A percentile compares a stretch with the other conserved stretches of the same genome.
Evolutionary conservation across 2,113 vertebrate genomes (phyloP).

Genomic region (Phyllopteryx taeniolatus): DNA sequence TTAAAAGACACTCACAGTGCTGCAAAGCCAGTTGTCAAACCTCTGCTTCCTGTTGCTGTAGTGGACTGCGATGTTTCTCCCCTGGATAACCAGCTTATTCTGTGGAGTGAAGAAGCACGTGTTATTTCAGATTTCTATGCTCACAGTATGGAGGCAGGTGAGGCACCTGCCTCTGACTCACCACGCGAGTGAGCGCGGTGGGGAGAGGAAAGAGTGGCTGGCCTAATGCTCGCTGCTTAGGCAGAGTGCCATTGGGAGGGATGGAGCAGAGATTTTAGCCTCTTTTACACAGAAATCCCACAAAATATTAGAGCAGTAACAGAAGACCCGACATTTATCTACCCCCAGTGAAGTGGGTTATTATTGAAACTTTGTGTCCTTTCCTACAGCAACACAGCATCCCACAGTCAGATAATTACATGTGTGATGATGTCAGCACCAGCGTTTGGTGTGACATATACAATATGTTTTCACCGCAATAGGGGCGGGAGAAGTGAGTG

Average conservation of each 20-base stretch:
- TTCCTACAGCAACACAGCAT: neutral
- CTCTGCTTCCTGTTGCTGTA: constrained; percentile 97
- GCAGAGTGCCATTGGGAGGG: constrained; percentile 57
- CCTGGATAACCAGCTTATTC: constrained; percentile 93
- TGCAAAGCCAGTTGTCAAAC: constrained; percentile 99
- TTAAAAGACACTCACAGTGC: constrained; percentile 79
- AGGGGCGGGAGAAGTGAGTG: neutral
- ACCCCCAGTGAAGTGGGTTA: neutral
- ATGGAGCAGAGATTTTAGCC: neutral
- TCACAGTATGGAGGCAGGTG: constrained; percentile 68
- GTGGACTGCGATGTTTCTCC: constrained; percentile 94
- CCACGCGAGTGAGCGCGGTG: constrained; percentile 82
- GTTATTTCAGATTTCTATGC: constrained; percentile 76
- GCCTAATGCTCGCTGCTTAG: constrained; percentile 76
- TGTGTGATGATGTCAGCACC: neutral
- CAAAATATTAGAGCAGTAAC: neutral
- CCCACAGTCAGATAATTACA: neutral
- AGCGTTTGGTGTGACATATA: neutral
- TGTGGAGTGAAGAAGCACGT: constrained; percentile 72
- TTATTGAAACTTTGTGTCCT: neutral
- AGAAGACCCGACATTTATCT: neutral
- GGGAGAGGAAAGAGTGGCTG: constrained; percentile 71
- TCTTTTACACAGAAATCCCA: constrained; percentile 1
- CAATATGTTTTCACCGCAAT: neutral
- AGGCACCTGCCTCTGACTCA: constrained; percentile 79